Base-by-base conservation (phyloP, 2,888 invertebrate species). In the Holacanthella duospinosa region DNA sequence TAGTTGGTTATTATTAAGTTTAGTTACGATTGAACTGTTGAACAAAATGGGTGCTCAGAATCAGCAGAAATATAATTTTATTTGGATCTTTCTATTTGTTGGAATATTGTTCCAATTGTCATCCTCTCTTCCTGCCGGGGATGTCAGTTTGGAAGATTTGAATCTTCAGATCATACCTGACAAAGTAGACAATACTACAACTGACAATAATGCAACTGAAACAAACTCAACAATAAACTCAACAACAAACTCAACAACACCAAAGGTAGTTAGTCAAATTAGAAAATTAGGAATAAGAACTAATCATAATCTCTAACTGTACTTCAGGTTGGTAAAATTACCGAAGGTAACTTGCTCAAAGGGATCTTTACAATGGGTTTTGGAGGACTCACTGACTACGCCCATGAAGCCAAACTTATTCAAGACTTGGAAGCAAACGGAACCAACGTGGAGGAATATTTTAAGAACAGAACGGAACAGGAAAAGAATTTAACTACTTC, bases 351-450 rank as follows among this genome's bases (percentile, higher is more conserved):
- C 12, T 29, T 71, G n/a, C 61, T 71, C n/a, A 65, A 62, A 48
- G 66, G 66, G 9, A 56, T 71, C 3, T 69, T 71, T 48, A 63
- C 64, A 48, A 59, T 67, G 19, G 68, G 68, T 16, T 55, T 70
- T 0, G 67, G 69, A n/a, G 58, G 57, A 19, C 36, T 71, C 27
- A 70, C 66, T 2, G 70, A 71, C 57, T 68, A 68, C 43, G 67
- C 68, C 19, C 64, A 68, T 44, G 68, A 71, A 60, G 67, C 63
- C 19, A 70, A 70, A 44, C 68, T 66, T 26, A 53, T 70, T n/a
- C 62, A 66, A 56, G 70, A 71, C 24, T 60, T 71, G 48, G 61
- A 70, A 48, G 57, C 57, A 29, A 71, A 71, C 61, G 71, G 71
- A n/a, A 71, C 71, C 12, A 66, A 71, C 55, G 57, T 71, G 12